These are phyloP conservation scores for Nautilus pompilius DNA, from an alignment of 1,140 invertebrate genomes.

Conservation along the genomic window DNA sequence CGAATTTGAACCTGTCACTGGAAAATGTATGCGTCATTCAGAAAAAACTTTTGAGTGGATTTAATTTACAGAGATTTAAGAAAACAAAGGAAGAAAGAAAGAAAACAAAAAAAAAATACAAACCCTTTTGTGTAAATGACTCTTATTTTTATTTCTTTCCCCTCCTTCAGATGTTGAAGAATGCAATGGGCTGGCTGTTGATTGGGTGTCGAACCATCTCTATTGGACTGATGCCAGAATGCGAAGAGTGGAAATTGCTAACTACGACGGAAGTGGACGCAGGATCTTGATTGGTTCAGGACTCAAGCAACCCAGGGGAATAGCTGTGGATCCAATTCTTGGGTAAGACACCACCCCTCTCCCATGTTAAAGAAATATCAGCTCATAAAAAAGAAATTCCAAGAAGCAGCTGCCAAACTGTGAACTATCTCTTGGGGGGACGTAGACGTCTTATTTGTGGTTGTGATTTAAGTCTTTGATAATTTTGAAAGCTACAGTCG, in stretches of 20 bases:
- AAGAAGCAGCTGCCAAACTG: neutral
- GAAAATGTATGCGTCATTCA: no score
- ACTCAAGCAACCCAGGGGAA: slow-evolving; percentile 90
- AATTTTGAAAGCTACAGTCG: no score
- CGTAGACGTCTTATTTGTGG: no score
- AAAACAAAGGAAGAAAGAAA: no score
- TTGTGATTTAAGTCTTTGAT: no score
- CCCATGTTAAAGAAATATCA: neutral
- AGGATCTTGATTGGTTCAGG: slow-evolving; percentile 86
- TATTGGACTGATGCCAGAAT: slow-evolving; percentile 91
- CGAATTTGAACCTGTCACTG: no score
- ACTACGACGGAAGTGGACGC: slow-evolving; percentile 77
- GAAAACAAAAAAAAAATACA: no score
- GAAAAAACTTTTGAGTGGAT: no score
- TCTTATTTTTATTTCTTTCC: neutral
- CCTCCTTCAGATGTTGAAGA: slow-evolving; percentile 50
- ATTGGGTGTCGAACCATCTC: slow-evolving; percentile 94
- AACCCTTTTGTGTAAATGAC: neutral
- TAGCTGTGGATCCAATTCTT: slow-evolving; percentile 83
- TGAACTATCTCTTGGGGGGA: no score
- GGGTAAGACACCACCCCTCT: slow-evolving; percentile 48
- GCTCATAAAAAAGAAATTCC: neutral
- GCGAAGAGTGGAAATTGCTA: slow-evolving; percentile 86
- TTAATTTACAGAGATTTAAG: no score
- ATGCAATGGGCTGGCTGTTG: slow-evolving; percentile 87